These are phyloP conservation scores for Hoplias malabaricus DNA, from an alignment of 2,113 vertebrate species.

Conservation along the genomic window DNA sequence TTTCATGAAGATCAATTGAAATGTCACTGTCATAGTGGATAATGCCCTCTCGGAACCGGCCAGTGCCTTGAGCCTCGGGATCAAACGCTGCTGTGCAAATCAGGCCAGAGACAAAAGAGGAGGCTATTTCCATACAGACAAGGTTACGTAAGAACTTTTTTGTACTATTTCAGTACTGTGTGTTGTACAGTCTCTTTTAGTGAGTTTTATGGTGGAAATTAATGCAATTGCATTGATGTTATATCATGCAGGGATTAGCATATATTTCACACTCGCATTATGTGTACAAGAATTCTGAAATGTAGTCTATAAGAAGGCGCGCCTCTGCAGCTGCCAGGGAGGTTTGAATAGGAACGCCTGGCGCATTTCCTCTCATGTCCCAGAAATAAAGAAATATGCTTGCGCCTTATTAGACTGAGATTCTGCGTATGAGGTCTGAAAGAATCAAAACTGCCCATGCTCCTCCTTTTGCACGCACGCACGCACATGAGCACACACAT, in stretches of 20 bases:
- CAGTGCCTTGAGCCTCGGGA: constrained; percentile 37
- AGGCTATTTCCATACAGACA: constrained; percentile 2
- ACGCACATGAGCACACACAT: neutral
- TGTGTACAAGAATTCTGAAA: neutral
- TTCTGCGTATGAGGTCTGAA: neutral
- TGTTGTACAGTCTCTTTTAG: neutral
- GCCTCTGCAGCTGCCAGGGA: neutral
- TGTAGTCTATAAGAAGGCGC: neutral
- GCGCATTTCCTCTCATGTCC: constrained; percentile 11
- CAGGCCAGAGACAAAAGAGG: constrained; percentile 20
- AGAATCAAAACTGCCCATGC: neutral
- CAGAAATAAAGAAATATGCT: constrained; percentile 16
- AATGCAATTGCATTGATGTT: constrained; percentile 6
- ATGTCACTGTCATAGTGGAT: constrained; percentile 49
- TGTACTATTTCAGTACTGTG: neutral
- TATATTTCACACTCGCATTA: constrained; percentile 30
- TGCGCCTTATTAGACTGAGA: neutral
- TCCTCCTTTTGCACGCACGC: neutral
- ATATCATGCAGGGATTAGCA: constrained; percentile 15
- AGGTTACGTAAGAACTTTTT: constrained; percentile 19
- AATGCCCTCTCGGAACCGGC: constrained; percentile 38
- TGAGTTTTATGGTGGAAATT: constrained; percentile 16
- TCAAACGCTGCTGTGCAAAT: constrained; percentile 43
- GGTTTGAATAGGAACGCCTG: neutral
- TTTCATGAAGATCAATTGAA: constrained; percentile 51